Conservation (phyloP, 2,113 vertebrate genomes). For the Chroicocephalus ridibundus region DNA sequence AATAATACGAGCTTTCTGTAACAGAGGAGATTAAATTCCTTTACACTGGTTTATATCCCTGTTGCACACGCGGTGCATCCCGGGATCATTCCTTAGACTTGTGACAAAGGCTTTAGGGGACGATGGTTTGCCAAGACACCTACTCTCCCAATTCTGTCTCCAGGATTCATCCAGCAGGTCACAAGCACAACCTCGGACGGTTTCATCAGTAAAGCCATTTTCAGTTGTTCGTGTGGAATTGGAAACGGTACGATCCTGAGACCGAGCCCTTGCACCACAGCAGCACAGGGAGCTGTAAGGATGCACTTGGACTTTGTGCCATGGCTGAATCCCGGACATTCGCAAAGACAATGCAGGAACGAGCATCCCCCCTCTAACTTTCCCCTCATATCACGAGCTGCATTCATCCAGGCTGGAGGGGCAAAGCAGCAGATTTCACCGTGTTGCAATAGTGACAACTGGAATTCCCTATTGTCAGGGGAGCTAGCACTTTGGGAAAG, state of each 20-base stretch:
- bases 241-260: neutral
- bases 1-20: neutral
- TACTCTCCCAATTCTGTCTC: neutral
- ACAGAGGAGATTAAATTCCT: slow-evolving; percentile 24
- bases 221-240: neutral
- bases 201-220: neutral
- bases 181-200: neutral
- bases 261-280: neutral
- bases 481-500: neutral
- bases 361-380: neutral
- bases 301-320: neutral
- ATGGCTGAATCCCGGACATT: neutral
- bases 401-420: neutral
- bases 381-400: neutral
- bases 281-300: neutral
- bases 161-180: neutral
- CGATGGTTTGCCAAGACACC: neutral
- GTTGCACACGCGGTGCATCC: neutral
- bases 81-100: neutral
- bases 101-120: neutral
- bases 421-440: neutral
- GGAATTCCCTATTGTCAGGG: neutral
- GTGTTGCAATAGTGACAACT: neutral
- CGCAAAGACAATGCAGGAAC: fast-evolving
- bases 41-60: neutral